phyloP scores from a whole-genome alignment of 2,888 invertebrate genomes.

The Osedax frankpressi region DNA sequence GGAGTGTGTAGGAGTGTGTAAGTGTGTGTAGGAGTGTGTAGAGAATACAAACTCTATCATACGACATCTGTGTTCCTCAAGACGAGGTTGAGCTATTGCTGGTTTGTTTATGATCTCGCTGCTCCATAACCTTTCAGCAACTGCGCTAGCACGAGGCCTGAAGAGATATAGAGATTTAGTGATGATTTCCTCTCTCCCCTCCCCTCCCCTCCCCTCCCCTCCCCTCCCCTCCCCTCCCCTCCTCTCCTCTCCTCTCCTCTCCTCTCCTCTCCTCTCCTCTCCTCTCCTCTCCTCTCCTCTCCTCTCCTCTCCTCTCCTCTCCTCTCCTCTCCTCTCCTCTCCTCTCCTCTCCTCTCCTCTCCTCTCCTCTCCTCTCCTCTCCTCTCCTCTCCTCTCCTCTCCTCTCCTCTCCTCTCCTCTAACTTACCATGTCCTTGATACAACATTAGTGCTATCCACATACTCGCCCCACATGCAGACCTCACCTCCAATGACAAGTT shows the following conservation, averaged over 20 bases:
- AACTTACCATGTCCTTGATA: slow-evolving; percentile 56
- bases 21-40: slow-evolving; percentile 54
- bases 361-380: too few species aligned
- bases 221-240: too few species aligned
- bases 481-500: slow-evolving; percentile 44
- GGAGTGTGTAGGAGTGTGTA: slow-evolving; percentile 46
- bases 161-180: too few species aligned
- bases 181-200: too few species aligned
- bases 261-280: background rate
- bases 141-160: slow-evolving; percentile 66
- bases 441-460: slow-evolving; percentile 51
- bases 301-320: too few species aligned
- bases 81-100: slow-evolving; percentile 51
- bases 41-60: slow-evolving; percentile 52
- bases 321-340: too few species aligned
- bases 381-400: too few species aligned
- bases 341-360: too few species aligned
- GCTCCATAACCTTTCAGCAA: slow-evolving; percentile 72
- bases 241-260: too few species aligned
- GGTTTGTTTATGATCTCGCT: slow-evolving; percentile 39
- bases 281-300: too few species aligned
- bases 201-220: too few species aligned
- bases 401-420: too few species aligned
- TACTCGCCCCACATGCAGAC: slow-evolving; percentile 46
- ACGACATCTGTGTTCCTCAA: slow-evolving; percentile 63